Conservation (phyloP, 2,797 vertebrate genomes). For the Pitangus sulphuratus region DNA sequence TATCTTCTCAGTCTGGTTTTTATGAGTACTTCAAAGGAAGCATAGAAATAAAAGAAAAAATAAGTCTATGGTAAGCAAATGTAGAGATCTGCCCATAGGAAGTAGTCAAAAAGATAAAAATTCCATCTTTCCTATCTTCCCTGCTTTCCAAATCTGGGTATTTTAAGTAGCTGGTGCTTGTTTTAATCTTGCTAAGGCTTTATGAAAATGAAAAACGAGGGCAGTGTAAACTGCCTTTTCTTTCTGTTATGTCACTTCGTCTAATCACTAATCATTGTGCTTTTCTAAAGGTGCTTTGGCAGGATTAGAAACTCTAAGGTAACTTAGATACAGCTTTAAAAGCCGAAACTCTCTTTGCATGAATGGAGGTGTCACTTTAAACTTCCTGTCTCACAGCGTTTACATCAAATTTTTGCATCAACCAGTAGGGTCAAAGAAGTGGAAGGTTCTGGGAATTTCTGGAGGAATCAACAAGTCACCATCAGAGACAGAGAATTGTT, state of each 20-base stretch:
- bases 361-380: neutral
- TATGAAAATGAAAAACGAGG: neutral
- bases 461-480: neutral
- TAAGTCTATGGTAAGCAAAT: neutral
- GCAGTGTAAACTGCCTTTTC: neutral
- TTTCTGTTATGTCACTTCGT: neutral
- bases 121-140: neutral
- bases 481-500: neutral
- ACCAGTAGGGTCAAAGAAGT: neutral
- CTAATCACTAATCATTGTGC: neutral
- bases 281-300: constrained; percentile 2
- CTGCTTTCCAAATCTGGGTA: neutral
- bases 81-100: neutral
- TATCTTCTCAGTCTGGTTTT: neutral
- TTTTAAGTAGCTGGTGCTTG: neutral
- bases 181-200: neutral
- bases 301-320: neutral
- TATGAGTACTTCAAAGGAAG: neutral
- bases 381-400: neutral
- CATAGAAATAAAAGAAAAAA: neutral
- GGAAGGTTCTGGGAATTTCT: neutral
- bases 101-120: neutral
- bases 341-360: neutral
- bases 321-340: neutral
- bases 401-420: neutral